These are phyloP conservation scores for Antheraea pernyi DNA, from an alignment of 1,140 invertebrate genomes.

Conservation along the genomic window DNA sequence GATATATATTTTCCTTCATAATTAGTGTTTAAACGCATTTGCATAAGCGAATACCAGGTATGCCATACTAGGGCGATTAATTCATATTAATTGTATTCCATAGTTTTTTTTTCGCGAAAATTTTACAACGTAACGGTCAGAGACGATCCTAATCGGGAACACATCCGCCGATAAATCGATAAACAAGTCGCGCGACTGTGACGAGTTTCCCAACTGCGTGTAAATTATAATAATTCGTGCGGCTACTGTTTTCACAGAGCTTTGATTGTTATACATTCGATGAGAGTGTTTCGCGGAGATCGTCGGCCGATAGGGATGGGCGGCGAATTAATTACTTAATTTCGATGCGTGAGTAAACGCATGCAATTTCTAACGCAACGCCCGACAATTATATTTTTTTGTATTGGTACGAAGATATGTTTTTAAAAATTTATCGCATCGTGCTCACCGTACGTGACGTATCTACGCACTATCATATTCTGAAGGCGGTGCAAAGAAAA, in stretches of 20 bases:
- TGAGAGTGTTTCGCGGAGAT: slow-evolving; percentile 56
- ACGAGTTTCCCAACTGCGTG: slow-evolving; percentile 49
- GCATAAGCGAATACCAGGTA: slow-evolving; percentile 59
- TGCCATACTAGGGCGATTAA: slow-evolving; percentile 63
- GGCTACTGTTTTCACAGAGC: slow-evolving; percentile 60
- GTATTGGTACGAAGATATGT: slow-evolving; percentile 54
- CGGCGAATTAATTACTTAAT: slow-evolving; percentile 72
- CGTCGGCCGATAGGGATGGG: slow-evolving; percentile 62
- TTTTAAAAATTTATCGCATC: slow-evolving; percentile 63
- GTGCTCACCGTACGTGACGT: slow-evolving; percentile 62
- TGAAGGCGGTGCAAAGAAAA: not conserved
- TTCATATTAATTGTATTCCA: slow-evolving; percentile 53
- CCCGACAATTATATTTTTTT: slow-evolving; percentile 63
- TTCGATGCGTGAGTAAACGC: slow-evolving; percentile 66
- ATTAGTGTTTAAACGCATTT: slow-evolving; percentile 61
- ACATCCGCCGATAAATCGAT: slow-evolving; percentile 71
- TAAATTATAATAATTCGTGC: slow-evolving; percentile 57
- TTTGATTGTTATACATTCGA: slow-evolving; percentile 55
- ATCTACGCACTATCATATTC: slow-evolving; percentile 51
- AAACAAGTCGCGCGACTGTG: slow-evolving; percentile 55
- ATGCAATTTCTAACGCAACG: slow-evolving; percentile 69
- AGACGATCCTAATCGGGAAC: slow-evolving; percentile 62
- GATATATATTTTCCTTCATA: slow-evolving; percentile 67
- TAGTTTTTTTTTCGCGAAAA: slow-evolving; percentile 60
- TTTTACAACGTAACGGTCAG: slow-evolving; percentile 50